These are phyloP conservation scores for Tortrix viridana DNA, from an alignment of 2,888 invertebrate genomes.

Conservation along the genomic window DNA sequence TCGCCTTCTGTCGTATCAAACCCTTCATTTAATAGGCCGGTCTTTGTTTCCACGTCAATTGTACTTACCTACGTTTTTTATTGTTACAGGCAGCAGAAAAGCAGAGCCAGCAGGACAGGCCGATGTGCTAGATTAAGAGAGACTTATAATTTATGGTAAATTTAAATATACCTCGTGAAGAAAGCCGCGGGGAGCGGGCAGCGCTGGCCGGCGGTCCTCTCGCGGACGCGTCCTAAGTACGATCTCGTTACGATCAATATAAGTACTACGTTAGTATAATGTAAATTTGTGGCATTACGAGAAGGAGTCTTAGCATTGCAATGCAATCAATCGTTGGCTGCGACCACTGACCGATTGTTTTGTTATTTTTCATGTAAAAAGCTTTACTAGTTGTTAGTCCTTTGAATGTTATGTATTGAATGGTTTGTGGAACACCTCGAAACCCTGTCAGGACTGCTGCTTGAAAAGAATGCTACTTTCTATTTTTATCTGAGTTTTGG, in stretches of 20 bases:
- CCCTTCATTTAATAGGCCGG: constrained; percentile 46
- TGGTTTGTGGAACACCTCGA: constrained; percentile 59
- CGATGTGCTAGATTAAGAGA: constrained; percentile 71
- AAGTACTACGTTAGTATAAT: constrained; percentile 67
- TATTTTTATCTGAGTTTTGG: constrained; percentile 11
- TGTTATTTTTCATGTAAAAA: constrained; percentile 81
- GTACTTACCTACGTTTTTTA: constrained; percentile 55
- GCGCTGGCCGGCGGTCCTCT: constrained; percentile 56
- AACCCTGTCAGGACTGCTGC: constrained; percentile 39
- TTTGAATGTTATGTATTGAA: constrained; percentile 72
- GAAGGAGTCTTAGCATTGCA: constrained; percentile 78
- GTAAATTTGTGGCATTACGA: constrained; percentile 77
- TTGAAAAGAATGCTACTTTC: constrained; percentile 32
- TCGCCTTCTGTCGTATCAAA: constrained; percentile 55
- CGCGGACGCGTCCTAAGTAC: constrained; percentile 79
- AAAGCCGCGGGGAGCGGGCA: constrained; percentile 51
- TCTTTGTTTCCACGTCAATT: constrained; percentile 27
- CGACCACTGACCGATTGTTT: constrained; percentile 62
- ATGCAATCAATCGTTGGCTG: constrained; percentile 67
- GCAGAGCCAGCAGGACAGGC: constrained; percentile 85
- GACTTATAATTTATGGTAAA: constrained; percentile 75
- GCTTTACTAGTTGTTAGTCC: constrained; percentile 80
- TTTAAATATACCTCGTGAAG: constrained; percentile 66
- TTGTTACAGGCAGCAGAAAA: constrained; percentile 87
- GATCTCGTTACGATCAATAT: constrained; percentile 84